Evolutionary conservation across 2,888 invertebrate species (phyloP), one percentile per base, ranked within the genome.

Genomic region (Sarcophaga rosellei): DNA sequence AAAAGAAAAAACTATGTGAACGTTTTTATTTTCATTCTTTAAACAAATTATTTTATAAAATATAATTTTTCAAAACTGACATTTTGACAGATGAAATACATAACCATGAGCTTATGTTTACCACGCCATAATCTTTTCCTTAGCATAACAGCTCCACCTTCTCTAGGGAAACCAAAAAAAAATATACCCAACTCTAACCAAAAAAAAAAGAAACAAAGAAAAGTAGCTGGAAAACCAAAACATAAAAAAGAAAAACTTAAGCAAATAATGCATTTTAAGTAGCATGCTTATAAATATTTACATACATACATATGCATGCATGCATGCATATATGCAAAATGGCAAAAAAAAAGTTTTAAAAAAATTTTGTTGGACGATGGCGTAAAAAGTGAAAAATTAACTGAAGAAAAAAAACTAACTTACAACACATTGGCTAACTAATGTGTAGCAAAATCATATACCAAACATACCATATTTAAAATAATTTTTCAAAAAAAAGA

Each of bases 61-160:
- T 77, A 81, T 85, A 53, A 85, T 87, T 85, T 85, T 84, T 87
- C 81, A 87, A 62, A 81, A 85, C 74, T 85, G 87, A 87, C 85
- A 85, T 76, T 78, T 83, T 87, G 87, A 87, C 87, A 87, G 81
- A 78, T 87, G 85, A 85, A 83, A 85, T 85, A 84, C 85, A 80
- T 78, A 87, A 84, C 63, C 74, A 77, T 61, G 57, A 80, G 65
- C 1, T 78, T 82, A 76, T 77, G 1, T 76, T 35, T 45, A n/a
- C 3, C 44, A n/a, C 3, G 8, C 6, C n/a, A 53, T 23, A 23
- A 70, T 74, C 11, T 63, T 21, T 47, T 65, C 11, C 44, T 53
- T 81, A 81, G 45, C 69, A n/a, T 20, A 21, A 23, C n/a, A 68
- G 44, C 20, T 45, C 68, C 74, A 69, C 62, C 63, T 83, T 47